Evolutionary conservation across 1,140 invertebrate genomes (phyloP).

Genomic region (Drosophila pandora): DNA sequence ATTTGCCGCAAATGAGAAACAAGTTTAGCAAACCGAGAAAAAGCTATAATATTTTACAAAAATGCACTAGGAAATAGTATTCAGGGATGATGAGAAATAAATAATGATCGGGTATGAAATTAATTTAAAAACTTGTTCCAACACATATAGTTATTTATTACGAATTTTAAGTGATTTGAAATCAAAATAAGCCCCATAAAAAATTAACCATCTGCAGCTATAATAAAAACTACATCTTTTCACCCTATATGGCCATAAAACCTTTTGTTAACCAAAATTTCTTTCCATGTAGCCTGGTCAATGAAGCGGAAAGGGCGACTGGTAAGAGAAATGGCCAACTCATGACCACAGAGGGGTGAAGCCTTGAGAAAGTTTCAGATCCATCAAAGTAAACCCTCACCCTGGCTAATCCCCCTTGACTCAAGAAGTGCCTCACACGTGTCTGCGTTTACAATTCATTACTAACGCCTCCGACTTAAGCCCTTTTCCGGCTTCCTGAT

Average conservation of each 20-base stretch:
- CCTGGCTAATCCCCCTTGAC: slow-evolving; percentile 23
- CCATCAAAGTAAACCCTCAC: slow-evolving; percentile 32
- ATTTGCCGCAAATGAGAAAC: slow-evolving; percentile 28
- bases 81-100: too few species aligned
- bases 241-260: background rate
- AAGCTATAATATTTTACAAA: background rate
- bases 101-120: too few species aligned
- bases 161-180: background rate
- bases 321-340: slow-evolving; percentile 10
- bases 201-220: background rate
- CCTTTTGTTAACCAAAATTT: background rate
- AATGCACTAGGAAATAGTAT: background rate
- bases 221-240: background rate
- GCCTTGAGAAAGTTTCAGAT: slow-evolving; percentile 38
- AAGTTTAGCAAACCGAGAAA: slow-evolving; percentile 40
- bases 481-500: slow-evolving; percentile 47
- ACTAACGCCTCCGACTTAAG: slow-evolving; percentile 56
- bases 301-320: slow-evolving; percentile 47
- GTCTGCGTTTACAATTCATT: slow-evolving; percentile 78
- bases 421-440: slow-evolving; percentile 51
- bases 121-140: too few species aligned
- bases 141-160: too few species aligned
- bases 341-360: slow-evolving; percentile 25
- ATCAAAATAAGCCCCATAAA: background rate
- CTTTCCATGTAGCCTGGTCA: slow-evolving; percentile 14